Evolutionary conservation across 1,140 invertebrate species (phyloP), one percentile per base, ranked within the genome.

Genomic region (Drosophila nigrodunni): DNA sequence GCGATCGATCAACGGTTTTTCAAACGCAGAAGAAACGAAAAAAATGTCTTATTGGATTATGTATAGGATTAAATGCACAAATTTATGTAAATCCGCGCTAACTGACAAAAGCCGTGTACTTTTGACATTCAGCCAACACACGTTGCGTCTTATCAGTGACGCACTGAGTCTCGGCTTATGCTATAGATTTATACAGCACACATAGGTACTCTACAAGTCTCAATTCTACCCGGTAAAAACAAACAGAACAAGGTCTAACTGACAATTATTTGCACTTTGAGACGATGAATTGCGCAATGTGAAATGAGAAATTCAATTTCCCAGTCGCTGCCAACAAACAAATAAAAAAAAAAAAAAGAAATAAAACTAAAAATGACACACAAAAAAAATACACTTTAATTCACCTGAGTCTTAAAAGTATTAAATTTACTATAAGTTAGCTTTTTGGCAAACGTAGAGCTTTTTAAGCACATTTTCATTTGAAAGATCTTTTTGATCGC

Each of bases 111-210:
- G 11, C 0, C 41, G 18, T 67, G 82, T 74, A 77, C 82, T 87
- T 87, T 83, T 80, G 82, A 88, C 82, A 83, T 87, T 88, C 37
- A 88, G 62, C 54, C 44, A 39, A 9, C 44, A 52, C 15, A 18
- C 35, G 10, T 15, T 52, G 44, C 1, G 18, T 43, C 79, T 87
- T 87, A 87, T 87, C 82, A 83, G 85, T 87, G 82, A 87, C 82
- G 82, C 88, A 60, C 49, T 50, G 21, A 79, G 60, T 39, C 69
- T 25, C 15, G 65, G 76, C 61, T 77, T 76, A 65, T 62, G 39
- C 43, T 62, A 55, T 49, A 37, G 7, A 58, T n/a, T 41, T 49
- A 2, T n/a, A 34, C 3, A 30, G 4, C 25, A 37, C 18, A 57
- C 39, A 7, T 15, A 58, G 2, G 25, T 35, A 18, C 37, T 30